A percentile compares a stretch with the other conserved stretches of the same genome.
These are phyloP conservation scores for Bombus pyrosoma DNA, from an alignment of 1,140 invertebrate species.

Conservation along the genomic window DNA sequence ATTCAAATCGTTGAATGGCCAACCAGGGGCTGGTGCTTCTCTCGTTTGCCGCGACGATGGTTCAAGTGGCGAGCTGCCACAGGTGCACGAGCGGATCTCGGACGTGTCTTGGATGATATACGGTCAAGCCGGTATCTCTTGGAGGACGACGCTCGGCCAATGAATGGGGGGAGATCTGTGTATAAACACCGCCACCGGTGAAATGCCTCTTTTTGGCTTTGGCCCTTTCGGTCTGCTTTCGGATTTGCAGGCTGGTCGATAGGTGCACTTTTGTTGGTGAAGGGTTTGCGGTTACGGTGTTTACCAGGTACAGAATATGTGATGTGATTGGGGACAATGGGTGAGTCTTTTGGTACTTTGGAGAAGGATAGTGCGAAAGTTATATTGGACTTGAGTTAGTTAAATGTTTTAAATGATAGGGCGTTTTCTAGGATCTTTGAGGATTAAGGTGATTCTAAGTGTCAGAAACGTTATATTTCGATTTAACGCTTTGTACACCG, in stretches of 20 bases:
- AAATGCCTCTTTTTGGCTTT: not conserved
- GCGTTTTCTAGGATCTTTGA: too few species aligned
- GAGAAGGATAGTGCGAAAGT: too few species aligned
- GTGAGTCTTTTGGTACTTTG: too few species aligned
- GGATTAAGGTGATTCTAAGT: too few species aligned
- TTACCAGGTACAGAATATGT: not conserved
- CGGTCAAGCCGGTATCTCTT: constrained; percentile 10
- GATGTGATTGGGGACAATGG: not conserved
- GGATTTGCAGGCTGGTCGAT: too few species aligned
- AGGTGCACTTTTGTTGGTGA: not conserved
- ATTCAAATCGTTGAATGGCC: constrained; percentile 60
- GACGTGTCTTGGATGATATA: constrained; percentile 37
- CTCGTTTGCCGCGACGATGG: constrained; percentile 18
- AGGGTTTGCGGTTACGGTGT: not conserved
- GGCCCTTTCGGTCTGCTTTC: not conserved
- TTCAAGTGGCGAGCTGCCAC: constrained; percentile 26
- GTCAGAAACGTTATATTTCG: too few species aligned
- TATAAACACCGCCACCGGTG: not conserved
- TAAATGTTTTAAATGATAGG: too few species aligned
- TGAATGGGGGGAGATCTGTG: not conserved
- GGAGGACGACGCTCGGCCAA: not conserved
- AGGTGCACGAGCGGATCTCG: constrained; percentile 29
- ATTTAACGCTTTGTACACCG: too few species aligned
- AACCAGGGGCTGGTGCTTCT: not conserved
- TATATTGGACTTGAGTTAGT: too few species aligned